Evolutionary conservation across 1,140 invertebrate species (phyloP), one percentile per base, ranked within the genome.

Genomic region (Plutomurus gul): DNA sequence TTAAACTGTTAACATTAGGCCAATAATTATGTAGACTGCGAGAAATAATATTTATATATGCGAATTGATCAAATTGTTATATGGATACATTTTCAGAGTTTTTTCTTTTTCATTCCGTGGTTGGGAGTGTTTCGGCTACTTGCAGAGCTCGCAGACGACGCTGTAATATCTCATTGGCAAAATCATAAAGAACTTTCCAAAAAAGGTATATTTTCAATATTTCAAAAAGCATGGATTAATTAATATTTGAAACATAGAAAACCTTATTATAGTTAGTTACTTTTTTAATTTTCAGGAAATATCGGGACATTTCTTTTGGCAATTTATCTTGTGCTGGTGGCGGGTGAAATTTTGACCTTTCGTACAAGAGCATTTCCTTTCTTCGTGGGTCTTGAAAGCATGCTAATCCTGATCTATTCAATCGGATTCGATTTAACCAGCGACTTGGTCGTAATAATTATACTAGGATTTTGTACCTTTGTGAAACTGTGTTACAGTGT

Each of bases 71-170:
- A 11, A 18, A 27, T 51, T 20, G 0, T 30, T 33, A 27, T 6
- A 1, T 22, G 27, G 10, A 13, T 43, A 8, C 2, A 43, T 4
- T 43, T 43, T 43, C 27, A 65, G 56, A 13, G 56, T 16, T 8
- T 65, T 33, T 65, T 65, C 56, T 65, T 65, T 18, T 65, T 65
- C 16, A 18, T 65, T 36, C 56, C 56, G 13, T 65, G 56, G 56
- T 16, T 65, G 13, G 27, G 27, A n/a, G 27, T n/a, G 18, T 65
- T 65, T 36, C 56, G 27, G n/a, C 27, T 65, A 16, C 18, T 65
- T 3, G 27, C 13, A 7, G 56, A 65, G 13, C 11, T 65, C 13
- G 56, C 56, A 65, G 56, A 65, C 18, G 56, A 65, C 18, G 36
- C 30, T 5, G 56, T 30, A 36, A 65, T 65, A n/a, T 33, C 56